Conservation (phyloP, 2,113 vertebrate genomes). For the Hemiscyllium ocellatum region DNA sequence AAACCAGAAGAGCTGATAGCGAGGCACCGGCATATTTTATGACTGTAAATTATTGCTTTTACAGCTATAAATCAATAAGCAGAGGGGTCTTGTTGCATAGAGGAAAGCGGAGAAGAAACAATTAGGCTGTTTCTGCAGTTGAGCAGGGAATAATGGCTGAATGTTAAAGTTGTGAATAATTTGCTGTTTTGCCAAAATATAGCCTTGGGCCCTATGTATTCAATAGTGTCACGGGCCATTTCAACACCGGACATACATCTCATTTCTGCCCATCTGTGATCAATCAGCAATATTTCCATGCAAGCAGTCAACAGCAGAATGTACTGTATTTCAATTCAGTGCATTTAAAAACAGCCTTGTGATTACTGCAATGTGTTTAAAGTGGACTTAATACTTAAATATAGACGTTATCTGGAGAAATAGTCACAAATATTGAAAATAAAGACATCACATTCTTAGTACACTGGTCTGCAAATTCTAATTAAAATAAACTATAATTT, state of each 20-base stretch:
- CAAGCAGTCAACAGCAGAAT: not conserved
- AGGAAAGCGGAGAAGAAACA: conserved; percentile 19
- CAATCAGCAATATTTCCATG: not conserved
- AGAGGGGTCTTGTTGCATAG: not conserved
- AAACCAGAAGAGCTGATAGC: not conserved
- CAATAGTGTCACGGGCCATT: not conserved
- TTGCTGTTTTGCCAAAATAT: conserved; percentile 21
- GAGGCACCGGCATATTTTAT: not conserved
- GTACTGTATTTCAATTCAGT: not conserved
- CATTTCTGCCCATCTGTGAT: not conserved
- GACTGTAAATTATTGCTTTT: not conserved
- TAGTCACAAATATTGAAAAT: not conserved
- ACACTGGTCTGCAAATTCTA: not conserved
- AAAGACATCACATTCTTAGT: not conserved
- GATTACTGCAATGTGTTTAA: not conserved
- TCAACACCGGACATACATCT: not conserved
- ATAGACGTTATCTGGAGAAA: not conserved
- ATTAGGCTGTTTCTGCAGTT: not conserved
- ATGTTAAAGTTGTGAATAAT: conserved; percentile 15
- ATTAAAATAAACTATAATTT: not conserved
- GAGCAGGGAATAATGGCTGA: not conserved
- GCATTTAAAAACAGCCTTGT: conserved; percentile 12
- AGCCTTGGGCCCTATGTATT: not conserved
- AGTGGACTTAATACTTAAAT: not conserved
- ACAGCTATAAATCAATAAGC: not conserved